Evolutionary conservation across 2,888 invertebrate genomes (phyloP).

Genomic region (Sesia apiformis): DNA sequence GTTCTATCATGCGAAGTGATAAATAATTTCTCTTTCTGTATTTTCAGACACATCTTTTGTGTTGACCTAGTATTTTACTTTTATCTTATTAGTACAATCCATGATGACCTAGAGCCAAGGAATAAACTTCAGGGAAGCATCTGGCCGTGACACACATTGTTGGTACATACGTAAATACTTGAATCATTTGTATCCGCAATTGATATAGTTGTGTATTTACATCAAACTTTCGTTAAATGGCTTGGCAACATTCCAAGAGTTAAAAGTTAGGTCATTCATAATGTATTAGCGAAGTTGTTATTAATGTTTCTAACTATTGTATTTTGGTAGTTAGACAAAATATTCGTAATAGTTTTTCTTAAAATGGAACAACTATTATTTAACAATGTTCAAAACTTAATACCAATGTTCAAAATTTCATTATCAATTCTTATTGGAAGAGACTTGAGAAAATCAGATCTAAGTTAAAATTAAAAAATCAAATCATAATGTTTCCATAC

Average conservation of each 20-base stretch:
- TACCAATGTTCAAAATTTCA: no score
- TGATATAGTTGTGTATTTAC: conserved; percentile 31
- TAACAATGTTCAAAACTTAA: no score
- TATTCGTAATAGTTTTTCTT: no score
- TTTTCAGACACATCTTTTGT: no score
- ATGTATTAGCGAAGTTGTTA: neutral
- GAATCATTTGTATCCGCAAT: conserved; percentile 16
- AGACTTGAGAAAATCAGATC: no score
- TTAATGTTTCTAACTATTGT: conserved; percentile 5
- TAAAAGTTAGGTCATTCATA: conserved; percentile 36
- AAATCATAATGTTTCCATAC: no score
- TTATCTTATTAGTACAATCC: conserved; percentile 34
- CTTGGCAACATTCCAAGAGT: conserved; percentile 45
- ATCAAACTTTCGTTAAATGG: conserved; percentile 37
- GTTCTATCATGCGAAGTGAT: no score
- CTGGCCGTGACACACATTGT: conserved; percentile 50
- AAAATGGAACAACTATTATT: no score
- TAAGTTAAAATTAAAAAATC: no score
- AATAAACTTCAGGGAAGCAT: conserved; percentile 36
- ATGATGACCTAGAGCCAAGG: conserved; percentile 34
- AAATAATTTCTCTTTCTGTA: no score
- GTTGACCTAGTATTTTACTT: conserved; percentile 25
- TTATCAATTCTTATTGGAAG: no score
- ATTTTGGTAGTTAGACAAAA: no score
- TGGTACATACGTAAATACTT: neutral